phyloP scores from a whole-genome alignment of 2,113 vertebrate species.

The Benitochromis conjunctus region DNA sequence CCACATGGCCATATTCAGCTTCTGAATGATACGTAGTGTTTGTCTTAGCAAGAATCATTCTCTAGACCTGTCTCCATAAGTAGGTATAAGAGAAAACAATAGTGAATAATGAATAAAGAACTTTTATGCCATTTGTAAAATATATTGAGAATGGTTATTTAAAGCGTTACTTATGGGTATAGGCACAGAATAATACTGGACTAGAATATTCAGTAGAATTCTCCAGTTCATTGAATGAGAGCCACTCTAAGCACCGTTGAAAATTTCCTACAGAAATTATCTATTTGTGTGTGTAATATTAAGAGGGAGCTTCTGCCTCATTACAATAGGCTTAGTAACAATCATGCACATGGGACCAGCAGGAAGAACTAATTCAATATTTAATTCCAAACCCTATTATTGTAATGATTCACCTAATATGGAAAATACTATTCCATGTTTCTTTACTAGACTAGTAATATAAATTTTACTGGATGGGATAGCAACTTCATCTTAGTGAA shows the following conservation, averaged over 20 bases:
- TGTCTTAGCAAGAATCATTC: neutral
- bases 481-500: constrained; percentile 10
- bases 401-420: neutral
- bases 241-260: neutral
- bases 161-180: neutral
- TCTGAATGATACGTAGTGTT: constrained; percentile 9
- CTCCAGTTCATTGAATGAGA: neutral
- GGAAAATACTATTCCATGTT: neutral
- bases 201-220: neutral
- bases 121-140: constrained; percentile 2
- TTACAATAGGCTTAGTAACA: neutral
- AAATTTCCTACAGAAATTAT: neutral
- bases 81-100: neutral
- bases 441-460: neutral
- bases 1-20: neutral
- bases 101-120: constrained; percentile 1
- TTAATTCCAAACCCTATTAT: neutral
- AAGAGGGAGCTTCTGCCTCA: neutral
- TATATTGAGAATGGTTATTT: neutral
- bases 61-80: neutral
- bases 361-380: neutral
- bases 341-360: neutral
- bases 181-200: neutral
- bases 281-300: neutral
- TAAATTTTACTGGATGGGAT: neutral